Percentiles rank a stretch among this genome's conserved stretches.
These are phyloP conservation scores for Bufo bufo DNA, from an alignment of 2,113 vertebrate genomes.

Conservation along the genomic window DNA sequence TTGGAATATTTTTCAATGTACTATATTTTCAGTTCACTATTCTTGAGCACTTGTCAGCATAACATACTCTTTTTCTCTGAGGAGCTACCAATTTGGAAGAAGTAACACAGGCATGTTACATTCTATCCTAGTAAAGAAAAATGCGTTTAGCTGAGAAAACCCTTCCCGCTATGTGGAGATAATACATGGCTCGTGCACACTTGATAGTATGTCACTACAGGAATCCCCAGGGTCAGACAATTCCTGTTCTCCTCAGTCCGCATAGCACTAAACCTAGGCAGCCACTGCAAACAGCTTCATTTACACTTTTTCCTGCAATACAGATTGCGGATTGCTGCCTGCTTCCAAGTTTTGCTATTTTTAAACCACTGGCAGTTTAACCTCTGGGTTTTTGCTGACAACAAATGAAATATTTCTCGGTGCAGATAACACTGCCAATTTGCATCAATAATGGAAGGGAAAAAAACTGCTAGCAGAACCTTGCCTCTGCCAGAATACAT, in stretches of 20 bases:
- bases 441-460: constrained; percentile 52
- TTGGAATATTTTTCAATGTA: too few relatives aligned
- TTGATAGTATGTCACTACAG: neutral
- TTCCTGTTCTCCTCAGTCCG: neutral
- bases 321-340: constrained; percentile 7
- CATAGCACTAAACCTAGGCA: neutral
- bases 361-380: constrained; percentile 49
- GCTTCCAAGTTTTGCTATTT: constrained; percentile 34
- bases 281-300: constrained; percentile 25
- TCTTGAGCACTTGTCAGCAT: neutral
- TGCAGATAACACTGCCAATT: constrained; percentile 54
- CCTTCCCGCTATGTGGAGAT: neutral
- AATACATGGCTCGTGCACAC: too few relatives aligned
- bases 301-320: constrained; percentile 15
- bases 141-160: neutral
- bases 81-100: neutral
- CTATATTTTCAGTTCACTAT: too few relatives aligned
- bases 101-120: neutral
- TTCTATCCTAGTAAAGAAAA: neutral
- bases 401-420: constrained; percentile 51
- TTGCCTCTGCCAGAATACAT: constrained; percentile 43
- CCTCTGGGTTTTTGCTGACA: constrained; percentile 50
- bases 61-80: too few relatives aligned
- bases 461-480: constrained; percentile 32
- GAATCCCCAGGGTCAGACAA: neutral